Evolutionary conservation across 1,140 invertebrate genomes (phyloP).

Genomic region (Phymastichus coffea): DNA sequence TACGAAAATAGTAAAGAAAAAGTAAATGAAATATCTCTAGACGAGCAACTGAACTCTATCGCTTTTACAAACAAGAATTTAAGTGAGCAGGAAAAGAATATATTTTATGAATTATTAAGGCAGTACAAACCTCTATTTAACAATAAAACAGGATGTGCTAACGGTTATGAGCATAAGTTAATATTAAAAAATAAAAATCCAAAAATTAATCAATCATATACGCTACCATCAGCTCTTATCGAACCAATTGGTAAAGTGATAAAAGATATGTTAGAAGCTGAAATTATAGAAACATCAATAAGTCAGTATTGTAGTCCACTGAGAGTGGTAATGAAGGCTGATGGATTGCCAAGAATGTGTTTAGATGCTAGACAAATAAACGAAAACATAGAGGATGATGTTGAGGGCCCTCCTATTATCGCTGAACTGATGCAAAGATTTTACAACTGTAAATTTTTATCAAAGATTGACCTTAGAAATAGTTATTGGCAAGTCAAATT

Average conservation of each 20-base stretch:
- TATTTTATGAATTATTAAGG: not conserved
- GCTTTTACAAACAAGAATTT: not conserved
- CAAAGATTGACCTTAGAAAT: conserved; percentile 30
- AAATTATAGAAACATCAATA: conserved; percentile 29
- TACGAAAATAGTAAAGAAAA: not conserved
- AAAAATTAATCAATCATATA: conserved; percentile 26
- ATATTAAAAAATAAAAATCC: not conserved
- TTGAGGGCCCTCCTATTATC: conserved; percentile 32
- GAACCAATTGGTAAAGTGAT: conserved; percentile 27
- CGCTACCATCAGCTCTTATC: conserved; percentile 26
- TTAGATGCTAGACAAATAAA: not conserved
- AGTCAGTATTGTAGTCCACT: conserved; percentile 44
- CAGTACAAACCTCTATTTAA: not conserved
- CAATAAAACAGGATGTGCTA: not conserved
- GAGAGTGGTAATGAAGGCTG: conserved; percentile 35
- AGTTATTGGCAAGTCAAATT: too few relatives aligned
- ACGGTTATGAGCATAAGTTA: not conserved
- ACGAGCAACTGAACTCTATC: not conserved
- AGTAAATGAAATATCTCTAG: not conserved
- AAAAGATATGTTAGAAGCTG: conserved; percentile 26
- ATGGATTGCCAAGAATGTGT: conserved; percentile 1
- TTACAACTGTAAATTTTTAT: too few relatives aligned
- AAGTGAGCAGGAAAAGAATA: not conserved
- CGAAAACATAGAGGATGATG: too few relatives aligned
- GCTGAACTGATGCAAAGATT: conserved; percentile 34